These are phyloP conservation scores for Smutsia gigantea DNA, from an alignment of 2,797 vertebrate species.

Conservation along the genomic window DNA sequence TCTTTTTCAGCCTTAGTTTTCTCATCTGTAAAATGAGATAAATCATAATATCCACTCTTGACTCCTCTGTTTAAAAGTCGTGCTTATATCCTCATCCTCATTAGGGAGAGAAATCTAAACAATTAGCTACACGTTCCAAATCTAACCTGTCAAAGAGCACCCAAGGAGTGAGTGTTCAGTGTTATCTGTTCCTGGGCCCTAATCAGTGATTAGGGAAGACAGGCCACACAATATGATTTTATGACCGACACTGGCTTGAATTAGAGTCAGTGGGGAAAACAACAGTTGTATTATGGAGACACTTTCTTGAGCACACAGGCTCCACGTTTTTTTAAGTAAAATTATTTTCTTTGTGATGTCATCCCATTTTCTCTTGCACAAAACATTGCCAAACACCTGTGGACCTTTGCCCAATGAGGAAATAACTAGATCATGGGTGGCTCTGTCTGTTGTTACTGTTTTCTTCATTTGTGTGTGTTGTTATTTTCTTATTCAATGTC, in stretches of 20 bases:
- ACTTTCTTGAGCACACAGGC: background rate
- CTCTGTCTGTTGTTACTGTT: background rate
- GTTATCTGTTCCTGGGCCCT: background rate
- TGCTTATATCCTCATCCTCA: background rate
- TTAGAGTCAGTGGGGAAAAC: background rate
- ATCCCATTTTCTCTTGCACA: background rate
- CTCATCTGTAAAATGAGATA: background rate
- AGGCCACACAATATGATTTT: background rate
- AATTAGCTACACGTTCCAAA: background rate
- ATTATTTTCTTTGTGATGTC: background rate
- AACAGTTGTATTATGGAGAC: background rate
- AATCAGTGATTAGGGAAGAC: background rate
- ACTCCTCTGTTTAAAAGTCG: background rate
- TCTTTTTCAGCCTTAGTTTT: background rate
- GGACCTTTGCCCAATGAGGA: background rate
- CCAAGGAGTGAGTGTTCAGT: rapidly evolving
- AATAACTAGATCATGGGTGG: background rate
- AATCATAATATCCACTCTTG: background rate
- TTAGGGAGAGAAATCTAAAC: background rate
- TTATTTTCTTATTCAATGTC: background rate
- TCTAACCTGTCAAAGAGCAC: background rate
- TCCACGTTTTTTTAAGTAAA: background rate
- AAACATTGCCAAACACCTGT: background rate
- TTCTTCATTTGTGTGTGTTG: background rate
- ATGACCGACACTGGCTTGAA: background rate